Evolutionary conservation across 2,797 vertebrate species (phyloP).

Genomic region (Fratercula arctica): DNA sequence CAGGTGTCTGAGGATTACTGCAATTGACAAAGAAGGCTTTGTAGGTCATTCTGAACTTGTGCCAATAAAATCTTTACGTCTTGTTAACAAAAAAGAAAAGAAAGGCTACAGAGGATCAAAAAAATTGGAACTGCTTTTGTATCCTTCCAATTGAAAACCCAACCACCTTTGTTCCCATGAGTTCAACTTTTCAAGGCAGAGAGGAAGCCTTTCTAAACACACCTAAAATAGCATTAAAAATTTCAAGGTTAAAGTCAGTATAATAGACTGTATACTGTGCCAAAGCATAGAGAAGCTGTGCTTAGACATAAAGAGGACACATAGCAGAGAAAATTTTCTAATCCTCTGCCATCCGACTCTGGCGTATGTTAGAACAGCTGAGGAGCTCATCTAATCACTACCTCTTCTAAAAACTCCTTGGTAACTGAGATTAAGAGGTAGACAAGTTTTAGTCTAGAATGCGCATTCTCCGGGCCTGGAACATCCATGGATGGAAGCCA

Average conservation of each 20-base stretch:
- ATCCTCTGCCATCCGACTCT: not conserved
- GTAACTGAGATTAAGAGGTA: not conserved
- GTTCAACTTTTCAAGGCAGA: conserved; percentile 17
- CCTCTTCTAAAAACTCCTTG: not conserved
- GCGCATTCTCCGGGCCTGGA: not conserved
- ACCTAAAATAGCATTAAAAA: conserved; percentile 12
- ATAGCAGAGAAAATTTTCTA: not conserved
- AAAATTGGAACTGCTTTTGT: not conserved
- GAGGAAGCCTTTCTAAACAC: conserved; percentile 20
- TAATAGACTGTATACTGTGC: not conserved
- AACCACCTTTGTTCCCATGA: conserved; percentile 1
- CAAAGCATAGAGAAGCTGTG: not conserved
- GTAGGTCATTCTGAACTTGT: not conserved
- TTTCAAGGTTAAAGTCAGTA: conserved; percentile 36
- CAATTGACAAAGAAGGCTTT: not conserved
- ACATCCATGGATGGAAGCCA: not conserved
- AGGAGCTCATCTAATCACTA: not conserved
- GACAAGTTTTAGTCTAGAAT: not conserved
- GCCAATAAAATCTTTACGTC: not conserved
- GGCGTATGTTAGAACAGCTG: not conserved
- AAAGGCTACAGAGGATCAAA: conserved; percentile 1
- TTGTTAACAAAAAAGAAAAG: not conserved
- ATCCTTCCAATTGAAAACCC: not conserved
- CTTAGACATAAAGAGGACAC: not conserved
- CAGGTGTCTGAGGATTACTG: not conserved